phyloP scores from a whole-genome alignment of 1,140 invertebrate genomes.

The Mycetomoellerius zeteki region DNA sequence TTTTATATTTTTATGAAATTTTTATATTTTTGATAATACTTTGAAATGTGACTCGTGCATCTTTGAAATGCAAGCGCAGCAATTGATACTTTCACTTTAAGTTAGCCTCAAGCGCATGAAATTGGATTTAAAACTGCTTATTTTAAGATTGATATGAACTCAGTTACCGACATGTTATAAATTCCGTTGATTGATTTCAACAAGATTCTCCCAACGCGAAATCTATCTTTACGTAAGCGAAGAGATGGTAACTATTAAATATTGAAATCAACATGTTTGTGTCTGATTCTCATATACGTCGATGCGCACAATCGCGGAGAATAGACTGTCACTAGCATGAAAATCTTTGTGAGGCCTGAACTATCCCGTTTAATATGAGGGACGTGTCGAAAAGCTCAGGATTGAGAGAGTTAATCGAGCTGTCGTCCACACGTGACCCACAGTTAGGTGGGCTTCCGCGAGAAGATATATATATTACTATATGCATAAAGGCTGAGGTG shows the following conservation, averaged over 20 bases:
- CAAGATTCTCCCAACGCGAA: background rate
- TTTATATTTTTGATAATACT: too few relatives aligned
- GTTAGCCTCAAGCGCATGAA: background rate
- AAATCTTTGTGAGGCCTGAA: slow-evolving; percentile 13
- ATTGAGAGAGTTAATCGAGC: slow-evolving; percentile 55
- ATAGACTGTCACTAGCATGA: background rate
- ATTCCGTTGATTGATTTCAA: background rate
- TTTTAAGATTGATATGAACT: background rate
- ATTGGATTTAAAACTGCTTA: background rate
- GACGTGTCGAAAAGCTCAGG: slow-evolving; percentile 25
- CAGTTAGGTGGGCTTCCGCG: slow-evolving; percentile 29
- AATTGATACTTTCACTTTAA: slow-evolving; percentile 5
- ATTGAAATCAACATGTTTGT: background rate
- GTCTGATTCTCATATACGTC: background rate
- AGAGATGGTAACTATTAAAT: background rate
- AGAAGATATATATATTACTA: slow-evolving; percentile 14
- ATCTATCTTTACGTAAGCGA: background rate
- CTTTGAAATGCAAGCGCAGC: background rate
- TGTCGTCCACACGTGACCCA: slow-evolving; percentile 57
- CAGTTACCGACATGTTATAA: background rate
- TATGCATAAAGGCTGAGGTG: slow-evolving; percentile 26
- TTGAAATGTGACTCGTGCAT: too few relatives aligned
- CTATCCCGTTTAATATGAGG: slow-evolving; percentile 20
- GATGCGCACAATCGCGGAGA: background rate
- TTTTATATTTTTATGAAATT: too few relatives aligned